Percentiles rank a stretch among this genome's conserved stretches.
phyloP scores from a whole-genome alignment of 1,140 invertebrate species.

The Pseudomyrmex concolor region DNA sequence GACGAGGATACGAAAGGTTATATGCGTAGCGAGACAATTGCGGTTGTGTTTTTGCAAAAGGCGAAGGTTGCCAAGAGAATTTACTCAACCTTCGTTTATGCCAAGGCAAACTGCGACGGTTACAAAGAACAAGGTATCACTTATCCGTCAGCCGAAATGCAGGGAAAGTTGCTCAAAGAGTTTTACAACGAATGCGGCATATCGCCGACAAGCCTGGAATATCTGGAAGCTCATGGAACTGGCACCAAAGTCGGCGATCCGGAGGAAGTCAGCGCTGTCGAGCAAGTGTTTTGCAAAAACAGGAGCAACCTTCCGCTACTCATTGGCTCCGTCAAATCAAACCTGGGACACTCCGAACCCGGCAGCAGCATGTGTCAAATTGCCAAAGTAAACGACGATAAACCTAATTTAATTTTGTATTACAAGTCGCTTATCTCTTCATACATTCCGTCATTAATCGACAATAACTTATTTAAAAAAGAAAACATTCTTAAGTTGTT shows the following conservation, averaged over 20 bases:
- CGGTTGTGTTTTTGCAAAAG: conserved; percentile 92
- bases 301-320: conserved; percentile 87
- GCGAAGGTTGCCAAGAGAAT: conserved; percentile 90
- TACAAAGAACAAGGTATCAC: conserved; percentile 96
- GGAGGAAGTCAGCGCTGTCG: conserved; percentile 94
- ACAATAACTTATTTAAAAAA: neutral
- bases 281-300: conserved; percentile 92
- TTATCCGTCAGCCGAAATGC: conserved; percentile 93
- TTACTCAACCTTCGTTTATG: conserved; percentile 90
- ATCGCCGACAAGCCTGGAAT: conserved; percentile 89
- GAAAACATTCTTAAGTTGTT: neutral
- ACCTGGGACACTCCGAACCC: conserved; percentile 96
- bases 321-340: conserved; percentile 96
- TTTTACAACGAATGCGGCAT: conserved; percentile 94
- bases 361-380: conserved; percentile 94
- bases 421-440: neutral
- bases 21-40: conserved; percentile 90
- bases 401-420: neutral
- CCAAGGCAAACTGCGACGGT: conserved; percentile 91
- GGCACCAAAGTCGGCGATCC: conserved; percentile 92
- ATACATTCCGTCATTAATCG: neutral
- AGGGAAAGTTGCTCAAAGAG: conserved; percentile 91
- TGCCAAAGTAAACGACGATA: conserved; percentile 88
- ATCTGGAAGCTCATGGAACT: conserved; percentile 96
- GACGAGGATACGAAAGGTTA: conserved; percentile 93